Evolutionary conservation across 2,888 invertebrate genomes (phyloP).

Genomic region (Epistrophe grossulariae): DNA sequence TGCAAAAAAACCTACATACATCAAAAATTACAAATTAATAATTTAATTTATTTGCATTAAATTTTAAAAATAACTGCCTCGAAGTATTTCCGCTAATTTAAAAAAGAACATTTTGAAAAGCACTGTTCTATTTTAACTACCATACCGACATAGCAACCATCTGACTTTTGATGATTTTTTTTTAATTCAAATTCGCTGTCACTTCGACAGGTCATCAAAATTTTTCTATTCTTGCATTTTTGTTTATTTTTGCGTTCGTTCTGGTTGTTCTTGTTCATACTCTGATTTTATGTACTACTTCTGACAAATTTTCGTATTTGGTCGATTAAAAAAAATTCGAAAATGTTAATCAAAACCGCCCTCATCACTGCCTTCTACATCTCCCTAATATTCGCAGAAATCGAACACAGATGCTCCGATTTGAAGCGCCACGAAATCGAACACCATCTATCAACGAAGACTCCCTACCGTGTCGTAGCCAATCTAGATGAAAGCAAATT

Average conservation of each 20-base stretch:
- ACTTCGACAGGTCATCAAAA: slow-evolving; percentile 62
- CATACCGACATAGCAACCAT: slow-evolving; percentile 37
- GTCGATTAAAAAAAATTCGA: slow-evolving; percentile 36
- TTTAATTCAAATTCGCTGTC: slow-evolving; percentile 54
- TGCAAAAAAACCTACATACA: no score
- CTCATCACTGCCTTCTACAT: slow-evolving; percentile 60
- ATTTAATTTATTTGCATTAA: background rate
- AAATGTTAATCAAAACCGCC: slow-evolving; percentile 58
- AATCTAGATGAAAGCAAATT: slow-evolving; percentile 87
- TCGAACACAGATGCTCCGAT: slow-evolving; percentile 76
- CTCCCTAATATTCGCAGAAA: slow-evolving; percentile 66
- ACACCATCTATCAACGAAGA: slow-evolving; percentile 87
- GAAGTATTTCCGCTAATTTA: background rate
- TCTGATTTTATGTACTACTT: slow-evolving; percentile 38
- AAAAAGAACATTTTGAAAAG: slow-evolving; percentile 33
- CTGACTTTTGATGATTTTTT: background rate
- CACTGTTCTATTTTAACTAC: slow-evolving; percentile 25
- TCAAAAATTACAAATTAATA: background rate
- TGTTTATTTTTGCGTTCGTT: slow-evolving; percentile 69
- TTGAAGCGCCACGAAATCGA: slow-evolving; percentile 82
- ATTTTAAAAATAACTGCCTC: background rate
- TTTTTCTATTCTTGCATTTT: slow-evolving; percentile 57
- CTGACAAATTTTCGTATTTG: slow-evolving; percentile 54
- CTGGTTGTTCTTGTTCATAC: slow-evolving; percentile 24
- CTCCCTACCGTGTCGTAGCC: slow-evolving; percentile 89